These are phyloP conservation scores for Daktulosphaira vitifoliae DNA, from an alignment of 1,140 invertebrate species.

Conservation along the genomic window DNA sequence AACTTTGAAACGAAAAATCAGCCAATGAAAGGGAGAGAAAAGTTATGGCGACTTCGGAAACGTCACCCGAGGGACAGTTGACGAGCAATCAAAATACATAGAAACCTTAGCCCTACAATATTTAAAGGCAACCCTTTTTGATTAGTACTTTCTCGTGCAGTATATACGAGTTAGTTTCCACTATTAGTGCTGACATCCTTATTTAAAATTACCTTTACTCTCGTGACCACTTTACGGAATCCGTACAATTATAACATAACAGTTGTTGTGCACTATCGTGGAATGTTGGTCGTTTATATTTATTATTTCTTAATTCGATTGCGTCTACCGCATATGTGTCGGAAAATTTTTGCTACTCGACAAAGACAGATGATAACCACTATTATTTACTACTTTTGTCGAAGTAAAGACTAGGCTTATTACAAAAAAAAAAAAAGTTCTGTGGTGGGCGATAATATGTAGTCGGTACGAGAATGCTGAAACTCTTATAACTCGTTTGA, in stretches of 20 bases:
- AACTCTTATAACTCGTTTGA: not conserved
- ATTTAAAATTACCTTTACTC: conserved; percentile 15
- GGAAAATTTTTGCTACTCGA: not conserved
- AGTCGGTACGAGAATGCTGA: not conserved
- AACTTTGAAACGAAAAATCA: too few species aligned
- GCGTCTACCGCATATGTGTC: not conserved
- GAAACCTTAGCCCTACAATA: not conserved
- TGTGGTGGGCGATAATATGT: too few species aligned
- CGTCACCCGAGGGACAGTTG: conserved; percentile 24
- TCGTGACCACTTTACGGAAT: conserved; percentile 11
- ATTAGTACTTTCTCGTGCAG: conserved; percentile 10
- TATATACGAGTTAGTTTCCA: conserved; percentile 10
- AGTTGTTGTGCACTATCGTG: too few species aligned
- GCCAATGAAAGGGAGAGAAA: not conserved
- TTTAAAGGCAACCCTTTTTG: conserved; percentile 29
- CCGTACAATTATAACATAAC: not conserved
- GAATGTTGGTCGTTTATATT: conserved; percentile 12
- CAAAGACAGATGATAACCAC: conserved; percentile 19
- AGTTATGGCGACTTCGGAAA: conserved; percentile 23
- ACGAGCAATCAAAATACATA: conserved; percentile 28
- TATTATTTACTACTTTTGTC: not conserved
- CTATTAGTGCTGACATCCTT: not conserved
- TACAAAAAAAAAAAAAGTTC: not conserved
- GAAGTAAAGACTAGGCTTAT: not conserved
- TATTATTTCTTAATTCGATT: not conserved